These are phyloP conservation scores for Upupa epops DNA, from an alignment of 2,113 vertebrate genomes.

Conservation along the genomic window DNA sequence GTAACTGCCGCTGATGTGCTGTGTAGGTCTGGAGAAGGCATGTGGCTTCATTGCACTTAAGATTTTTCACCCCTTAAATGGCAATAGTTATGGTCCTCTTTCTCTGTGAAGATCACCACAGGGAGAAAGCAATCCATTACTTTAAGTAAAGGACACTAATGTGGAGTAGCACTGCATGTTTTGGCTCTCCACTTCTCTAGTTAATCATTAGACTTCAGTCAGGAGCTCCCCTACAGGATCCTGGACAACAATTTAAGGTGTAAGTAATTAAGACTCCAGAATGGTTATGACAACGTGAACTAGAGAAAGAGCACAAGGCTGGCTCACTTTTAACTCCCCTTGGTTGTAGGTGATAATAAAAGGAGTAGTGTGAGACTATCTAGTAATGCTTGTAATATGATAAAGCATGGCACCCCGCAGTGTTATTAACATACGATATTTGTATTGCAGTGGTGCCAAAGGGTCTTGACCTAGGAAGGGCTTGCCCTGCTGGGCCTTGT, in stretches of 20 bases:
- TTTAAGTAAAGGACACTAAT: not conserved
- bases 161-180: not conserved
- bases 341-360: not conserved
- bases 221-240: not conserved
- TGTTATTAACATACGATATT: not conserved
- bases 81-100: not conserved
- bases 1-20: not conserved
- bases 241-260: not conserved
- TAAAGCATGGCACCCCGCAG: not conserved
- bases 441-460: not conserved
- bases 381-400: not conserved
- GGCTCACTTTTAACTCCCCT: not conserved
- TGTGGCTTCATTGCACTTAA: not conserved
- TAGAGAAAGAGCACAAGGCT: not conserved
- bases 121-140: not conserved
- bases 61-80: not conserved
- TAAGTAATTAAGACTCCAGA: not conserved
- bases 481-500: not conserved
- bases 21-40: not conserved
- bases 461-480: not conserved
- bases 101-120: not conserved
- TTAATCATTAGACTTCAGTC: not conserved
- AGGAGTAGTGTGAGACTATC: not conserved
- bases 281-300: rapidly evolving
- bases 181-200: not conserved